phyloP scores from a whole-genome alignment of 1,140 invertebrate genomes.

The Linepithema humile region DNA sequence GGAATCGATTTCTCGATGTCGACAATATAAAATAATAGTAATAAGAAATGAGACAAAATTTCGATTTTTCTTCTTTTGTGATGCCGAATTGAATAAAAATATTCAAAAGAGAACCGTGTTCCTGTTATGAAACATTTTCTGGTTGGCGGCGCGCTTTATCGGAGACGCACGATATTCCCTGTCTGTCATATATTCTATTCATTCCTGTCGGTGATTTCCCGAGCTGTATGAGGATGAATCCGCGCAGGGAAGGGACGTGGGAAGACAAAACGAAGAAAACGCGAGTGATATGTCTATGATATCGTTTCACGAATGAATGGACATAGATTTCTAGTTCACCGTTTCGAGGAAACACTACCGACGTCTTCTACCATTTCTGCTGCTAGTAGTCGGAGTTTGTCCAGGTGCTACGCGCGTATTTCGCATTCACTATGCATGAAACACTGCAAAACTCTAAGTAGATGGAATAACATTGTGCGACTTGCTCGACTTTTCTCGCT shows the following conservation, averaged over 20 bases:
- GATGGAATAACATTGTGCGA: constrained; percentile 39
- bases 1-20: background rate
- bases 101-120: background rate
- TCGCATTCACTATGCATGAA: constrained; percentile 24
- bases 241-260: background rate
- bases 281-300: constrained; percentile 50
- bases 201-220: constrained; percentile 39
- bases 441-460: constrained; percentile 48
- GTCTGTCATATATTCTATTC: background rate
- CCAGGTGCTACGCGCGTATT: background rate
- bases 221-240: background rate
- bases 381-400: constrained; percentile 35
- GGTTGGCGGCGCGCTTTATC: constrained; percentile 28
- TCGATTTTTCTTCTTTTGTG: background rate
- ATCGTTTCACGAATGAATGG: constrained; percentile 65
- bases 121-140: constrained; percentile 31
- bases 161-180: constrained; percentile 12
- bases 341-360: constrained; percentile 38
- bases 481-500: background rate
- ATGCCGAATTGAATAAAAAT: background rate
- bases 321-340: constrained; percentile 66
- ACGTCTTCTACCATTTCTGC: constrained; percentile 22
- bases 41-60: no score
- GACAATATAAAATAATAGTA: no score
- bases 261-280: constrained; percentile 7